Conservation (phyloP, 2,113 vertebrate species). For the Gymnarchus niloticus region DNA sequence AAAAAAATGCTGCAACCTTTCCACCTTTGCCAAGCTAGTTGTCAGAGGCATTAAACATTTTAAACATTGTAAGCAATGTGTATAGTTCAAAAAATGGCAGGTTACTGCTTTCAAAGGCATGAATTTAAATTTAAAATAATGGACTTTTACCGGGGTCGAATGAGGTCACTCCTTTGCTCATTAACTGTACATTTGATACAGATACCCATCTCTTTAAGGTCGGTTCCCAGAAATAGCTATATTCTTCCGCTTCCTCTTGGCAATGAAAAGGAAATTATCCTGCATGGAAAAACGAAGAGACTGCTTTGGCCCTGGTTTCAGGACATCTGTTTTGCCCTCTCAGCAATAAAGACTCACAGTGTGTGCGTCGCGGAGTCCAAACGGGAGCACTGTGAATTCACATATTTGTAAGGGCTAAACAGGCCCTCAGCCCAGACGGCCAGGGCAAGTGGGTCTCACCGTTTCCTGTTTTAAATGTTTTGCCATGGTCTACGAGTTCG, state of each 20-base stretch:
- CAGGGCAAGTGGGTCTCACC: slow-evolving; percentile 42
- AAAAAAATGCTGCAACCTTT: background rate
- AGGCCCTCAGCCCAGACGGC: slow-evolving; percentile 44
- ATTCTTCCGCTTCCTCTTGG: slow-evolving; percentile 40
- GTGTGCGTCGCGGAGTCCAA: slow-evolving; percentile 47
- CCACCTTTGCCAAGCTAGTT: background rate
- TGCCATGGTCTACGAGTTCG: slow-evolving; percentile 34
- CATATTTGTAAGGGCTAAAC: slow-evolving; percentile 53
- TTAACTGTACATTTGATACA: background rate
- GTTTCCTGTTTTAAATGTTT: slow-evolving; percentile 34
- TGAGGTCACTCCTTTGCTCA: background rate
- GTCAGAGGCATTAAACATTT: background rate
- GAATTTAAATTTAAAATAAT: background rate
- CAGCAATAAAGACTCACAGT: slow-evolving; percentile 47
- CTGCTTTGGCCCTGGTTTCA: slow-evolving; percentile 53
- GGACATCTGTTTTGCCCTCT: slow-evolving; percentile 65
- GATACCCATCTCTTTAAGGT: slow-evolving; percentile 23
- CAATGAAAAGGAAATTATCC: slow-evolving; percentile 36
- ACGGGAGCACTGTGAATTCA: slow-evolving; percentile 50
- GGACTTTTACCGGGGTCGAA: background rate
- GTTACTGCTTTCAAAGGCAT: background rate
- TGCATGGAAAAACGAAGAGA: slow-evolving; percentile 38
- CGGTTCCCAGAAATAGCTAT: slow-evolving; percentile 35
- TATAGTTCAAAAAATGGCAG: background rate
- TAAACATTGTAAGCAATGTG: too few relatives aligned